phyloP scores from a whole-genome alignment of 1,140 invertebrate genomes.

The Oedothorax gibbosus region DNA sequence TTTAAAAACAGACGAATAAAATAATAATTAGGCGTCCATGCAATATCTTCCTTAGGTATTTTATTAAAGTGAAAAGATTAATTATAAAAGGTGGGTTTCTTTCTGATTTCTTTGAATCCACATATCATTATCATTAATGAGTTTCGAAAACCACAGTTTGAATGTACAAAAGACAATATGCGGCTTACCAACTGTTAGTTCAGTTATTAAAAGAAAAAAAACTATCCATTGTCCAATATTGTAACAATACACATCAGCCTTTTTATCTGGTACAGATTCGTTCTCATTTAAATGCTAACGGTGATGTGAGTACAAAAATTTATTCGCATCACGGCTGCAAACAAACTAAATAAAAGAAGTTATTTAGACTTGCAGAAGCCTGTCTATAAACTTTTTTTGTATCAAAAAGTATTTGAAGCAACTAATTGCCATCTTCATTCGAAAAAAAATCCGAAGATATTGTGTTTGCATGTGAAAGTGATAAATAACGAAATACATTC shows the following conservation, averaged over 20 bases:
- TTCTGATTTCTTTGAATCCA: too few relatives aligned
- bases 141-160: too few relatives aligned
- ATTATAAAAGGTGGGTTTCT: too few relatives aligned
- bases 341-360: slow-evolving; percentile 22
- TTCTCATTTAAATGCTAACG: slow-evolving; percentile 31
- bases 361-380: slow-evolving; percentile 1
- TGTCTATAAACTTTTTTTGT: slow-evolving; percentile 16
- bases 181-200: too few relatives aligned
- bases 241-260: slow-evolving; percentile 5
- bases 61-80: too few relatives aligned
- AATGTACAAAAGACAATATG: too few relatives aligned
- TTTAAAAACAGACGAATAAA: too few relatives aligned
- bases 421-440: slow-evolving; percentile 39
- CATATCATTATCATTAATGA: too few relatives aligned
- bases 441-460: slow-evolving; percentile 11
- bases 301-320: background rate
- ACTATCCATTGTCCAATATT: too few relatives aligned
- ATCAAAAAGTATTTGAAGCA: slow-evolving; percentile 29
- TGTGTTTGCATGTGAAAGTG: slow-evolving; percentile 1
- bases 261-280: slow-evolving; percentile 8
- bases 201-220: too few relatives aligned
- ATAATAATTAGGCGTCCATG: too few relatives aligned
- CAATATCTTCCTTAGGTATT: too few relatives aligned
- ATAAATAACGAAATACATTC: slow-evolving; percentile 38
- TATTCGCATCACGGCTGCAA: slow-evolving; percentile 25